Base-by-base conservation (phyloP, 2,888 invertebrate species). In the Dione vanillae region DNA sequence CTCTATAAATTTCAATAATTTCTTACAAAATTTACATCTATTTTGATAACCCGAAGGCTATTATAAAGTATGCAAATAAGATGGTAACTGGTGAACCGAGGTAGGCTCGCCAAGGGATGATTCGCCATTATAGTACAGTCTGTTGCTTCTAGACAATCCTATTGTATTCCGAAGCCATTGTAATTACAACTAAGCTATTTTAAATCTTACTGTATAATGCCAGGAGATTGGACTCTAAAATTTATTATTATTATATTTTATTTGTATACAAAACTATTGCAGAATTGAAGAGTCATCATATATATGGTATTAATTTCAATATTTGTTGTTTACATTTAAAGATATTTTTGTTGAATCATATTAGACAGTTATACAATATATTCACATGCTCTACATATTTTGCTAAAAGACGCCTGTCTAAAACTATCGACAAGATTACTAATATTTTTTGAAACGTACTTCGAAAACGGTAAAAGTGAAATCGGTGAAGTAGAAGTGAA, bases 121-220 rank as follows among this genome's bases (percentile, higher is more conserved):
- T n/a, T 62, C 45, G 37, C 62, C 35, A 49, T 64, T 64, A 49
- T 20, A 5, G 11, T 19, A 47, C 37, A 64, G 49, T 49, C 49
- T 49, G 64, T 49, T 64, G 64, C 64, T 64, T 37, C 12, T 19
- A 64, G 40, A 64, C 64, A 64, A 64, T 64, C 35, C 49, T 51
- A 64, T 37, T 64, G 49, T 64, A 14, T 40, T 49, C 47, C 14
- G 20, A 37, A 2, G 40, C 19, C 47, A 49, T 40, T 19, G 47
- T 47, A 64, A 40, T 64, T 64, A 64, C 49, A 14, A 40, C 37
- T 64, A 37, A 64, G 49, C 37, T 43, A 49, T 64, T 49, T 64
- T 5, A 64, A 49, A 64, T 49, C 64, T 49, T 12, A 14, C 37
- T 37, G 16, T 16, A 56, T 2, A 56, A 37, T 40, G 56, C 37